Conservation (phyloP, 2,888 invertebrate species). For the Leptopilina myrica region DNA sequence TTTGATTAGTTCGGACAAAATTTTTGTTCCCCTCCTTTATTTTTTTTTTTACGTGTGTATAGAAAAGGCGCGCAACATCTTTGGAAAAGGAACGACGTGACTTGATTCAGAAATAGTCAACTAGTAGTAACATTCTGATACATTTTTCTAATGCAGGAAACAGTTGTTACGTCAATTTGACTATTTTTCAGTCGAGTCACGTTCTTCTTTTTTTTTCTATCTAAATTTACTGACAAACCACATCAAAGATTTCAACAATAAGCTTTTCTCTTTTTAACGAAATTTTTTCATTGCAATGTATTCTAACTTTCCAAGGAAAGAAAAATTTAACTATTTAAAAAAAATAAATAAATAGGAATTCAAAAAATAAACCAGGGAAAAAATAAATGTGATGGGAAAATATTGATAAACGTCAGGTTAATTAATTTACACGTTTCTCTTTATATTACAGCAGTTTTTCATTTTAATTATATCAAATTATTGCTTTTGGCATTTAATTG, state of each 20-base stretch:
- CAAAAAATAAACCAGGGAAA: too few relatives aligned
- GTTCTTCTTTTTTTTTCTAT: neutral
- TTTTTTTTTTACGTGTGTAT: neutral
- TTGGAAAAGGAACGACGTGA: slow-evolving; percentile 7
- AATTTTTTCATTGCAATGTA: neutral
- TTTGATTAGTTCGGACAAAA: neutral
- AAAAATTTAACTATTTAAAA: too few relatives aligned
- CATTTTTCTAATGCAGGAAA: slow-evolving; percentile 11
- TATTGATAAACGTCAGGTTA: too few relatives aligned
- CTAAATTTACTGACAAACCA: slow-evolving; percentile 9
- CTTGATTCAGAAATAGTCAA: slow-evolving; percentile 5
- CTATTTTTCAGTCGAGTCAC: neutral
- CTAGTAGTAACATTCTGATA: slow-evolving; percentile 4
- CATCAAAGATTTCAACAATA: slow-evolving; percentile 5
- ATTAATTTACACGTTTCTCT: too few relatives aligned
- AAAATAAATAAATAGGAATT: too few relatives aligned
- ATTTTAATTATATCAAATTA: too few relatives aligned
- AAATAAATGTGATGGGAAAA: too few relatives aligned
- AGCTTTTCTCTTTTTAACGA: neutral
- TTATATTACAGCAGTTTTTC: too few relatives aligned
- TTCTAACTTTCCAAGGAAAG: too few relatives aligned
- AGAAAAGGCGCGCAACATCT: slow-evolving; percentile 12
- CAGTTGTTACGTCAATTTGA: slow-evolving; percentile 17
- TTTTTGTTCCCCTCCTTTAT: neutral
- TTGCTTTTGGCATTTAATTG: too few relatives aligned